These are phyloP conservation scores for Synanthedon andrenaeformis DNA, from an alignment of 2,888 invertebrate genomes.

Conservation along the genomic window DNA sequence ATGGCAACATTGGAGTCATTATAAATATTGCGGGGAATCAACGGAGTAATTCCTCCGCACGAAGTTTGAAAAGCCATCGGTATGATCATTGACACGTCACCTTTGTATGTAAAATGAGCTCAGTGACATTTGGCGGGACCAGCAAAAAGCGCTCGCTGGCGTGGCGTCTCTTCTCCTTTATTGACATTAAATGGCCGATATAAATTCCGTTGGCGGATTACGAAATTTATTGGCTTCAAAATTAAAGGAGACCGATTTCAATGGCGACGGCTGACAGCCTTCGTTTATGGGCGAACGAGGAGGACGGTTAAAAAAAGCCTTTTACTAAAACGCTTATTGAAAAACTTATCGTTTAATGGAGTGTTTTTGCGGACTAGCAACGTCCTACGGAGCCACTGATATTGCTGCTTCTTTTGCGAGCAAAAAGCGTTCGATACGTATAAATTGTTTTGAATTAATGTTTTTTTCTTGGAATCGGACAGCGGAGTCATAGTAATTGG, in stretches of 20 bases:
- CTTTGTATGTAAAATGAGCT: constrained; percentile 61
- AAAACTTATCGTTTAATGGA: constrained; percentile 41
- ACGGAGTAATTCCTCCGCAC: background rate
- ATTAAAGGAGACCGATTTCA: constrained; percentile 68
- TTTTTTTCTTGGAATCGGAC: no score
- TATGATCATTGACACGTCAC: constrained; percentile 44
- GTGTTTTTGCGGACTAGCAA: constrained; percentile 24
- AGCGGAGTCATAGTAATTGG: no score
- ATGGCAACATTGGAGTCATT: no score
- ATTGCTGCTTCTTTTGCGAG: constrained; percentile 1
- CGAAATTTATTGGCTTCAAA: constrained; percentile 67
- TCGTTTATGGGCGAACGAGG: constrained; percentile 47
- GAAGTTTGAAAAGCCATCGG: background rate
- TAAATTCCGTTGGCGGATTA: constrained; percentile 67
- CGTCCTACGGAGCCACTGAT: constrained; percentile 12
- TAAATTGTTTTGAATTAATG: background rate
- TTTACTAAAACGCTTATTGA: constrained; percentile 28
- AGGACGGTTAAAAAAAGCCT: constrained; percentile 31
- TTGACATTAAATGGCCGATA: constrained; percentile 66
- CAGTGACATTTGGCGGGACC: constrained; percentile 33
- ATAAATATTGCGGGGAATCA: background rate
- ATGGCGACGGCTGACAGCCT: constrained; percentile 56
- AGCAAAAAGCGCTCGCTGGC: constrained; percentile 37
- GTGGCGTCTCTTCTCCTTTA: constrained; percentile 36
- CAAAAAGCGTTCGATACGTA: background rate